These are phyloP conservation scores for Theonella swinhoei DNA, from an alignment of 37 sponge, comb jelly and placozoan species.

Conservation along the genomic window DNA sequence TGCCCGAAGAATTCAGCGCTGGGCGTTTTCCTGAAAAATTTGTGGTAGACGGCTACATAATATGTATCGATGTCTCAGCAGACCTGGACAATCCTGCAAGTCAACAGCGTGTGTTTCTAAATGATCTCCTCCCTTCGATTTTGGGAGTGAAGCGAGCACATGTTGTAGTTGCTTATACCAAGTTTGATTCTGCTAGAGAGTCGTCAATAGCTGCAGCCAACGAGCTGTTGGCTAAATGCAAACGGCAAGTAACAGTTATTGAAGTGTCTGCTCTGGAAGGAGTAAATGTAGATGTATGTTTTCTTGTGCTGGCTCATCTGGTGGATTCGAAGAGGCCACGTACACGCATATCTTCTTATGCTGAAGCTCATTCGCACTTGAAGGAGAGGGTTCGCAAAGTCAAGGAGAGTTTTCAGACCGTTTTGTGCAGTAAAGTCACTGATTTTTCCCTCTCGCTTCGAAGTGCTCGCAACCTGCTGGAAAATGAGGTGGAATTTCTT, in stretches of 20 bases:
- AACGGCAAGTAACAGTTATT: slow-evolving; percentile 36
- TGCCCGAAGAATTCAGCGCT: slow-evolving; percentile 69
- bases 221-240: slow-evolving; percentile 41
- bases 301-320: slow-evolving; percentile 58
- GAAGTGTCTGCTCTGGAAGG: slow-evolving; percentile 65
- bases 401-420: slow-evolving; percentile 30
- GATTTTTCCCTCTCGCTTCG: slow-evolving; percentile 31
- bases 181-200: slow-evolving; percentile 50
- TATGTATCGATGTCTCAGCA: slow-evolving; percentile 70
- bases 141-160: slow-evolving; percentile 54
- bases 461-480: slow-evolving; percentile 7
- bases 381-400: slow-evolving; percentile 20
- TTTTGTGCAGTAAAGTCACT: slow-evolving; percentile 27
- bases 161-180: slow-evolving; percentile 70
- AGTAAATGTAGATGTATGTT: slow-evolving; percentile 65
- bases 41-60: slow-evolving; percentile 66
- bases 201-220: slow-evolving; percentile 4
- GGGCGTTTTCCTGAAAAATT: slow-evolving; percentile 74
- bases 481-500: slow-evolving; percentile 24
- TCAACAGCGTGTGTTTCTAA: slow-evolving; percentile 34
- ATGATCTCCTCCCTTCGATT: slow-evolving; percentile 12
- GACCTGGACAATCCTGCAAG: slow-evolving; percentile 11
- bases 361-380: slow-evolving; percentile 21
- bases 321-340: slow-evolving; percentile 36
- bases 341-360: slow-evolving; percentile 20